Conservation (phyloP, 1,140 invertebrate species). For the Zaprionus inermis region DNA sequence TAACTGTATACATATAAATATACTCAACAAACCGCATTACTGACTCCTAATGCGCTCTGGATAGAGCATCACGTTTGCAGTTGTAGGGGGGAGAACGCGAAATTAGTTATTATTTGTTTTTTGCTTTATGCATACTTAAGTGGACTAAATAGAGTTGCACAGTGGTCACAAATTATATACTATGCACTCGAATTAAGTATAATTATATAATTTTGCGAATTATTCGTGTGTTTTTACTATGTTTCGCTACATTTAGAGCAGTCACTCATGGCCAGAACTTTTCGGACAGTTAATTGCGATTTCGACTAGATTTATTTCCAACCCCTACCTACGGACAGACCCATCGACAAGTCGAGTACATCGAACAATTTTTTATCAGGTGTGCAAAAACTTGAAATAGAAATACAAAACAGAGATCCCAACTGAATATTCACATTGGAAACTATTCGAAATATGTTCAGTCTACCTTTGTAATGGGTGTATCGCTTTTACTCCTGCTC, state of each 20-base stretch:
- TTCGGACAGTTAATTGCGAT: conserved; percentile 31
- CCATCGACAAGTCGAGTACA: conserved; percentile 43
- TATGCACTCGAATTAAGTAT: conserved; percentile 13
- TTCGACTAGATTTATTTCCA: conserved; percentile 24
- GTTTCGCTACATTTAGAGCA: conserved; percentile 14
- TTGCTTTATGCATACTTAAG: conserved; percentile 46
- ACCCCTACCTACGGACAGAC: not conserved
- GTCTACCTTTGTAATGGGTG: conserved; percentile 8
- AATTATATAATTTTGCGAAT: conserved; percentile 35
- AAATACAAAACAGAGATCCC: conserved; percentile 6
- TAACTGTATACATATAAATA: not conserved
- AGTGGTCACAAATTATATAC: conserved; percentile 36
- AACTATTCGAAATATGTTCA: conserved; percentile 12
- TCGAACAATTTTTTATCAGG: conserved; percentile 30
- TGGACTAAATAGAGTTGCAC: conserved; percentile 26
- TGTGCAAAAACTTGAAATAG: conserved; percentile 20
- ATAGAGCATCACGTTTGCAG: not conserved
- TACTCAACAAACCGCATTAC: not conserved
- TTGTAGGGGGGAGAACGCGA: not conserved
- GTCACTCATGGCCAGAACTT: conserved; percentile 25
- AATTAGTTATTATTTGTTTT: conserved; percentile 26
- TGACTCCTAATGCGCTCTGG: not conserved
- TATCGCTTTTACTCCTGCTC: not conserved
- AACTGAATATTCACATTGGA: conserved; percentile 5
- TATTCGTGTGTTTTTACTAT: conserved; percentile 4